Evolutionary conservation across 1,140 invertebrate species (phyloP), one percentile per base, ranked within the genome.

Genomic region (Bombus ignitus): DNA sequence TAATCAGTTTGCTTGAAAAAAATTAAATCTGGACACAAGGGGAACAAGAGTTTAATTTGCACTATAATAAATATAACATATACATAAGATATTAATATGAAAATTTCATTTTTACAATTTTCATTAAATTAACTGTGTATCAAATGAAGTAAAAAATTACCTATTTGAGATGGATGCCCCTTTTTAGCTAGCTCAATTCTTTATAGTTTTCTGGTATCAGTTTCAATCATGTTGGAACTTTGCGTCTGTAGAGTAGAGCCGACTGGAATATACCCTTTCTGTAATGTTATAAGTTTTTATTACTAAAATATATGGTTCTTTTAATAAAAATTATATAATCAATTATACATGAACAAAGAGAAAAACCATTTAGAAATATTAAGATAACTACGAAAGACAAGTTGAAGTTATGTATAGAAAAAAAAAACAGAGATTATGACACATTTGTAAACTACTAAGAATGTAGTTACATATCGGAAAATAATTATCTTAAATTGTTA

Each of bases 211-310:
- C 99, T 85, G 98, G 96, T 72, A 98, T 98, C 53, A 99, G 95
- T 96, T 99, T 99, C 92, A 99, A 95, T 99, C 99, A 99, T 92
- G 98, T 99, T 90, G 99, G 99, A 77, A 99, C 98, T 95, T 98
- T 98, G 92, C 99, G 97, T 93, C 99, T 97, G 95, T 99, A 99
- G 39, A 99, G 99, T 77, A 99, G 96, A 87, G 99, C 99, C 91
- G 99, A 99, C 95, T 99, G 98, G 97, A 99, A 99, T 94, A 99
- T 99, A 98, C 99, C 99, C 97, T 99, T 99, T 94, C 99, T 99
- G 92, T 97, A 97, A 94, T 91, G 73, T 59, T 47, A 81, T 32
- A 87, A 71, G 53, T 15, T 85, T 81, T 22, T 5, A 47, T 73
- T 9, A n/a, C 86, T 25, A 57, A 57, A 71, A 39, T 62, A n/a